A percentile compares a stretch with the other conserved stretches of the same genome.
These are phyloP conservation scores for Monopterus albus DNA, from an alignment of 2,113 vertebrate species.

Conservation along the genomic window DNA sequence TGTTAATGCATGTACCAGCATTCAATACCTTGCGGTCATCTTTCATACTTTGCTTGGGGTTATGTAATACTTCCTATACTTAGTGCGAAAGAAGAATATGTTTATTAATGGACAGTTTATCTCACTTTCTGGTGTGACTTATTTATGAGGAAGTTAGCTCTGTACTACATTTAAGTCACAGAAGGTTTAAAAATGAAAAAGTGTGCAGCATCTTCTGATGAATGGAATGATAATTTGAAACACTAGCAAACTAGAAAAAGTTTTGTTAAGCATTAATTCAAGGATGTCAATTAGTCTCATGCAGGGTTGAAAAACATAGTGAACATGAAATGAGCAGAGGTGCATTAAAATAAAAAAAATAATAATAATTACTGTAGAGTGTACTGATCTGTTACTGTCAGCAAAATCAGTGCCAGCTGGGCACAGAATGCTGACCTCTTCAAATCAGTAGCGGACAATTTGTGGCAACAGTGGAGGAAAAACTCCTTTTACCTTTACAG, in stretches of 20 bases:
- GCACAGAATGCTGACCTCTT: too few species aligned
- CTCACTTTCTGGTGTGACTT: too few species aligned
- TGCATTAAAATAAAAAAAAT: background rate
- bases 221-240: background rate
- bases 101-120: too few species aligned
- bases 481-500: too few species aligned
- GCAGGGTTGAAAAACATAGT: background rate
- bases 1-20: conserved; percentile 42
- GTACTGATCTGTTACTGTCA: conserved; percentile 14
- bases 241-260: too few species aligned
- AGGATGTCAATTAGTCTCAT: background rate
- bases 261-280: background rate
- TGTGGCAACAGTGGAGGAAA: too few species aligned
- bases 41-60: conserved; percentile 18
- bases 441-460: too few species aligned
- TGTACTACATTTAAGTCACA: background rate
- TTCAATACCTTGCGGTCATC: conserved; percentile 17
- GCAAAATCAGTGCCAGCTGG: too few species aligned
- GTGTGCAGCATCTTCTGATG: background rate
- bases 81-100: conserved; percentile 10
- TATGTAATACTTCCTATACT: conserved; percentile 24
- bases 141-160: background rate
- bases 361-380: background rate
- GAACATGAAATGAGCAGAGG: background rate
- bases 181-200: background rate